These are phyloP conservation scores for Leptodactylus fallax DNA, from an alignment of 2,797 vertebrate species.

Conservation along the genomic window DNA sequence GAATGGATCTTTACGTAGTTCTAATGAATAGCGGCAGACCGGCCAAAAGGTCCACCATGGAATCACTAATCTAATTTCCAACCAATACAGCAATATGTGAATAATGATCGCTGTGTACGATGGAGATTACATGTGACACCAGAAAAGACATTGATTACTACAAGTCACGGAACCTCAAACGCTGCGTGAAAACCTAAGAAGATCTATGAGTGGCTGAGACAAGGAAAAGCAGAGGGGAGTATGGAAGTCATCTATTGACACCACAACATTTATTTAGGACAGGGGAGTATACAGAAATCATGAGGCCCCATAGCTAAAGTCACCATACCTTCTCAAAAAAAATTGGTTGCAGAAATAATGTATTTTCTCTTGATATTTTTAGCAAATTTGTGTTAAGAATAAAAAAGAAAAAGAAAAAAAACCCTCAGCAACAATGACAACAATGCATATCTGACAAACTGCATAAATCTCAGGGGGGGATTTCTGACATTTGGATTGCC, in stretches of 20 bases:
- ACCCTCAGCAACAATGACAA: too few relatives aligned
- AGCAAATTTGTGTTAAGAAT: too few relatives aligned
- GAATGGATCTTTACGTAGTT: constrained; percentile 2
- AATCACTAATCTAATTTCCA: constrained; percentile 52
- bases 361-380: too few relatives aligned
- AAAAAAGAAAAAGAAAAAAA: too few relatives aligned
- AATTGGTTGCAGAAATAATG: background rate
- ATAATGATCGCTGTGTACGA: constrained; percentile 35
- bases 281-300: background rate
- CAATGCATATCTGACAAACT: too few relatives aligned
- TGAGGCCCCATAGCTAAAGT: background rate
- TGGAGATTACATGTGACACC: constrained; percentile 39
- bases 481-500: too few relatives aligned
- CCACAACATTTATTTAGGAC: background rate
- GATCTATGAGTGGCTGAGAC: background rate
- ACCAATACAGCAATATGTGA: constrained; percentile 44
- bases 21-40: constrained; percentile 37
- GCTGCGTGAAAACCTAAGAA: background rate
- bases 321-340: too few relatives aligned
- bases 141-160: constrained; percentile 19
- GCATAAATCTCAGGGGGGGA: too few relatives aligned
- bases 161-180: constrained; percentile 25
- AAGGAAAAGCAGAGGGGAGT: background rate
- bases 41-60: constrained; percentile 46
- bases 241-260: background rate